Conservation (phyloP, 2,888 invertebrate species). For the Pecten maximus region DNA sequence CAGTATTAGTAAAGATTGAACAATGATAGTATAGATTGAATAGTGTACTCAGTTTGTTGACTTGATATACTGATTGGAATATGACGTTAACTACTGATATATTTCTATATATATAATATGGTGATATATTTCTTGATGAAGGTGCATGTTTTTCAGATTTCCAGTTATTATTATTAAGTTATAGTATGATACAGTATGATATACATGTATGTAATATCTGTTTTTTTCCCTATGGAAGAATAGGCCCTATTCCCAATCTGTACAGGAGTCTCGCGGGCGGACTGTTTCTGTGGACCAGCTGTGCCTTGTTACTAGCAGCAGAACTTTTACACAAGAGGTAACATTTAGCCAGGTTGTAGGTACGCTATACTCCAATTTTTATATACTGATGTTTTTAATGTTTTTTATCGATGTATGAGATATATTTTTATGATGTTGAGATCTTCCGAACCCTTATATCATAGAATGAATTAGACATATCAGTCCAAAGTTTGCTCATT, state of each 20-base stretch:
- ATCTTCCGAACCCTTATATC: neutral
- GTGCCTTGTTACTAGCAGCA: slow-evolving; percentile 69
- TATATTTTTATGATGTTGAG: slow-evolving; percentile 27
- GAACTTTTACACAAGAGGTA: slow-evolving; percentile 62
- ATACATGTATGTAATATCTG: neutral
- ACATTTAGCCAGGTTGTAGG: slow-evolving; percentile 48
- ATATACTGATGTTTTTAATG: neutral
- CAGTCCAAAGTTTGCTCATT: neutral
- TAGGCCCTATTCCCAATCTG: slow-evolving; percentile 55
- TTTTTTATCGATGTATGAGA: neutral
- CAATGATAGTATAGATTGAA: too few relatives aligned
- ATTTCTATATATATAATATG: too few relatives aligned
- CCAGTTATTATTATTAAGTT: too few relatives aligned
- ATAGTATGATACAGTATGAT: neutral
- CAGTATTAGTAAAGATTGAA: too few relatives aligned
- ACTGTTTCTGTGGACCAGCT: slow-evolving; percentile 65
- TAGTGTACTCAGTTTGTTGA: too few relatives aligned
- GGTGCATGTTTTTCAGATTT: too few relatives aligned
- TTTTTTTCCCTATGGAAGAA: slow-evolving; percentile 63
- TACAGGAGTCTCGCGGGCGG: slow-evolving; percentile 68
- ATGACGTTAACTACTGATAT: too few relatives aligned
- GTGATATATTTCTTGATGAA: too few relatives aligned
- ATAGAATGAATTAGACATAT: neutral
- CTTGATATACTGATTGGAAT: too few relatives aligned
- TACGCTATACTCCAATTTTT: neutral